Conservation (phyloP, 2,797 vertebrate genomes). For the Argyrosomus regius region DNA sequence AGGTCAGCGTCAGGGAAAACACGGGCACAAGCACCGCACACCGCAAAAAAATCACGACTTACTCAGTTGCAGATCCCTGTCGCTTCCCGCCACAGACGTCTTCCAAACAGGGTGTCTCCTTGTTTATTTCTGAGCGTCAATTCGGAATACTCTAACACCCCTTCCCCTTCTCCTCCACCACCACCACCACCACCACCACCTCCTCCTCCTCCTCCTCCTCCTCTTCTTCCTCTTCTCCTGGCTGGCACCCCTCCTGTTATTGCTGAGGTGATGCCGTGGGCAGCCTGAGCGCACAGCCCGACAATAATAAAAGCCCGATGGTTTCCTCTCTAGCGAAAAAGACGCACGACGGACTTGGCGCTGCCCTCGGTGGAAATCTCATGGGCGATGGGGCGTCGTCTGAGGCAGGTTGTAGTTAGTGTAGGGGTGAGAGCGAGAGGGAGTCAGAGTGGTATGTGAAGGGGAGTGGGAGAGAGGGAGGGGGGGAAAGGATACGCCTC, state of each 20-base stretch:
- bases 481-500: conserved; percentile 77
- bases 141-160: conserved; percentile 56
- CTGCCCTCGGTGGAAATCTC: conserved; percentile 36
- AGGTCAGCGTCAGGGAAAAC: conserved; percentile 41
- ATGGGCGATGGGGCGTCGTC: conserved; percentile 74
- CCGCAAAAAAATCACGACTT: conserved; percentile 64
- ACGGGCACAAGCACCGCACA: not conserved
- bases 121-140: conserved; percentile 72
- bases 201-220: conserved; percentile 26
- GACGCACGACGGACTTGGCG: conserved; percentile 43
- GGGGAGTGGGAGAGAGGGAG: conserved; percentile 48
- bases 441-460: conserved; percentile 66
- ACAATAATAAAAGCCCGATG: conserved; percentile 30
- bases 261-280: conserved; percentile 70
- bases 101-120: conserved; percentile 61
- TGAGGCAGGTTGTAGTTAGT: conserved; percentile 74
- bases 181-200: conserved; percentile 1
- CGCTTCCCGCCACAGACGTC: conserved; percentile 69
- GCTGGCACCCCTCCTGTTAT: conserved; percentile 59
- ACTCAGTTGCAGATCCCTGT: conserved; percentile 73
- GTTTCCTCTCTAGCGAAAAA: conserved; percentile 40
- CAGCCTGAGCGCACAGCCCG: conserved; percentile 61
- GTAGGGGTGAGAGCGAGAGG: conserved; percentile 40
- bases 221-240: conserved; percentile 38
- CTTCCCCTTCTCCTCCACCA: conserved; percentile 37